phyloP scores from a whole-genome alignment of 1,140 invertebrate genomes.

The Trichomalopsis sarcophagae region DNA sequence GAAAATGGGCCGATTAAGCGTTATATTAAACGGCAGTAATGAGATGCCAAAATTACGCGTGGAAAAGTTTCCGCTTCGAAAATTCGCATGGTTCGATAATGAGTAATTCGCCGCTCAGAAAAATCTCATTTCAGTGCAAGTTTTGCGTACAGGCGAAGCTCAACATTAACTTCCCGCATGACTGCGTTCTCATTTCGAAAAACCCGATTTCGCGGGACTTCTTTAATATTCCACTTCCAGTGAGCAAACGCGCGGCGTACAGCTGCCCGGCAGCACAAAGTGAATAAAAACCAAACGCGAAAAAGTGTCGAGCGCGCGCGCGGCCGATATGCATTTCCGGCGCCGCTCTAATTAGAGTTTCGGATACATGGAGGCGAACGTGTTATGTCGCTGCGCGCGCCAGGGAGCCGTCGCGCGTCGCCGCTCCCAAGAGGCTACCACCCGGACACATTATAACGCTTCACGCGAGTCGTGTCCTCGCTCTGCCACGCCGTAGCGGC shows the following conservation, averaged over 20 bases:
- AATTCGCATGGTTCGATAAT: no score
- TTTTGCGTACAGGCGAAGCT: no score
- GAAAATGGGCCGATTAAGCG: no score
- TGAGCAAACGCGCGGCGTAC: neutral
- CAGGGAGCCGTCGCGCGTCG: neutral
- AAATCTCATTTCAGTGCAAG: no score
- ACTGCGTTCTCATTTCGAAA: neutral
- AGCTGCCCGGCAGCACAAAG: neutral
- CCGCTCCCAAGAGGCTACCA: conserved; percentile 2
- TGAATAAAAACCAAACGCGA: neutral
- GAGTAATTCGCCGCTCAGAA: no score
- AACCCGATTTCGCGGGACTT: neutral
- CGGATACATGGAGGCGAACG: neutral
- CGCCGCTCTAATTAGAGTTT: conserved; percentile 16
- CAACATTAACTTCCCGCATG: no score
- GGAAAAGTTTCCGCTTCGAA: no score
- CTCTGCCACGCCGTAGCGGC: neutral
- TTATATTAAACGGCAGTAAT: no score
- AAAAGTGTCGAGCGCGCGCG: neutral
- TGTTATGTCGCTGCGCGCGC: neutral
- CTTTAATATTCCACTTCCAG: conserved; percentile 5
- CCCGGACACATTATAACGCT: conserved; percentile 4
- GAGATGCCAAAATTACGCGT: no score
- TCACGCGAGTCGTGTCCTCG: neutral
- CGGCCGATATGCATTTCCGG: neutral